Base-by-base conservation (phyloP, 2,797 vertebrate genomes). In the Clarias fuscus region DNA sequence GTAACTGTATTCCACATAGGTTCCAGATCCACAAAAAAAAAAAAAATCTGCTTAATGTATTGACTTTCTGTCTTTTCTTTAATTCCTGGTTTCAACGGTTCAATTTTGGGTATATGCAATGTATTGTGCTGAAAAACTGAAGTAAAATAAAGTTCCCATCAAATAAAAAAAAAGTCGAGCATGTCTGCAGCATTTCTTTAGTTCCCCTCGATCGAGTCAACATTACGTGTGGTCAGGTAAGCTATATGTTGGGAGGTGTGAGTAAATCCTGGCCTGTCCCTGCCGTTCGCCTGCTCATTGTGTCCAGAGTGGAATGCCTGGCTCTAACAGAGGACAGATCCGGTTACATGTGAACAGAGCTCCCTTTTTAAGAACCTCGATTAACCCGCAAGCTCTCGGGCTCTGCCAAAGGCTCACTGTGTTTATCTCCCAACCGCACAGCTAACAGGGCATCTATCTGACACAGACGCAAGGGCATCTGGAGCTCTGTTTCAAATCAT, bases 291-390 rank as follows among this genome's bases (percentile, higher is more conserved):
- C 90, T 90, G 90, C 82, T 93, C 87, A 90, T 90, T 91, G 92
- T 92, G 90, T 88, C 89, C 87, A 91, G 93, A 92, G 87, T 88
- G 93, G 94, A 95, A 96, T 95, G 94, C 92, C 86, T 91, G 93
- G 93, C 90, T 89, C 89, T 92, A 91, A 93, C 93, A 91, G 93
- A 92, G 93, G 92, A 92, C 93, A 92, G 94, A 95, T 96, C 95
- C 90, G 90, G 94, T 96, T 96, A 94, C 95, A 84, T 14, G 90
- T 88, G 93, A 96, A 96, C 95, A 96, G 95, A 95, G 95, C 93
- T 94, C 92, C 80, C 94, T 94, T 94, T 96, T 95, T 94, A 94
- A 95, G 93, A 92, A 92, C 92, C 92, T 93, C 91, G 90, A 93
- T 95, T 94, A 95, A 93, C 93, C 94, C 92, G 92, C 91, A 91